Evolutionary conservation across 64 coral and sea anemone genomes (phyloP).

Genomic region (Astreopora myriophthalma): DNA sequence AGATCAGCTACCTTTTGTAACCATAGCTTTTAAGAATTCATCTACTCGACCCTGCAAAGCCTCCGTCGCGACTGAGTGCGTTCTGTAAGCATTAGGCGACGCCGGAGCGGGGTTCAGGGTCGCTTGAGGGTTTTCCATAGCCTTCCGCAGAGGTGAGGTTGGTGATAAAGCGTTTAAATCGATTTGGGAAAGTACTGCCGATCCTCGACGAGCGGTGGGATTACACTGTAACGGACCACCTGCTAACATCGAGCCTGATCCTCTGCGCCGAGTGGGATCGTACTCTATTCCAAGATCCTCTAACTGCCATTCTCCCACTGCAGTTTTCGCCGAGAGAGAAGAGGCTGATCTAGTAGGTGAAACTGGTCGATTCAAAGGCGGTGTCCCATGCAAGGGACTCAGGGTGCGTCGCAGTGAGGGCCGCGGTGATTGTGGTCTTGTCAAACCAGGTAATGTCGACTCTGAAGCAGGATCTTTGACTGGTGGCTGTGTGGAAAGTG

Average conservation of each 20-base stretch:
- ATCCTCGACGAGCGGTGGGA: not conserved
- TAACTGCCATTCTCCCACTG: not conserved
- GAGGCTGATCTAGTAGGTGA: not conserved
- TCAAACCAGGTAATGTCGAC: conserved; percentile 6
- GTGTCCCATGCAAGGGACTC: not conserved
- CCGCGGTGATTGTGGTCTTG: not conserved
- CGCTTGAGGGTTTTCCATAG: conserved; percentile 36
- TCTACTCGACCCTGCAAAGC: conserved; percentile 19
- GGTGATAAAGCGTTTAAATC: conserved; percentile 12
- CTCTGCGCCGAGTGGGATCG: not conserved
- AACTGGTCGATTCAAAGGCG: not conserved
- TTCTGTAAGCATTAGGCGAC: not conserved
- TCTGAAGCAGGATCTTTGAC: not conserved
- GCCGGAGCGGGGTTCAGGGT: conserved; percentile 20
- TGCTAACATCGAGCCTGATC: not conserved
- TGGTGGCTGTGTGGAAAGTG: not conserved
- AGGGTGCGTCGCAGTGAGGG: not conserved
- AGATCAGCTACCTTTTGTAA: not conserved
- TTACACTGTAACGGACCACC: not conserved
- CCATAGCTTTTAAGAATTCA: conserved; percentile 28
- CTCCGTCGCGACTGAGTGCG: not conserved
- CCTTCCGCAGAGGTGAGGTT: not conserved
- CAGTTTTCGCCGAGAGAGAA: not conserved
- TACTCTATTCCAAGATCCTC: not conserved
- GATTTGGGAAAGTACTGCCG: not conserved